Evolutionary conservation across 37 sponge, comb jelly and placozoan genomes (phyloP).

Genomic region (Ephydatia muelleri): DNA sequence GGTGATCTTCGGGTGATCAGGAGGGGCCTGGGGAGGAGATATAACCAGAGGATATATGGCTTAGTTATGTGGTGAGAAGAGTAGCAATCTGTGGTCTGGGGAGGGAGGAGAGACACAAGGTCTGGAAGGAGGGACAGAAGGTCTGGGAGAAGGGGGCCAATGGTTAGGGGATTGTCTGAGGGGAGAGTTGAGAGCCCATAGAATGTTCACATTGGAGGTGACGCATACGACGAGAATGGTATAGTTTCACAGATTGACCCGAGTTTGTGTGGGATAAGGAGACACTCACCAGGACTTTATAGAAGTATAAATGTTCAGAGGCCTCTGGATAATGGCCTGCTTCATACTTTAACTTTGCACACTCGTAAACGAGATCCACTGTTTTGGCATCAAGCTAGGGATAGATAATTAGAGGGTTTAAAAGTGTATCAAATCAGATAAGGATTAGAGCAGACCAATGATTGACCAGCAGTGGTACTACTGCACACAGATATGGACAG

Average conservation of each 20-base stretch:
- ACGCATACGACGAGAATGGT: not conserved
- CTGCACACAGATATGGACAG: not conserved
- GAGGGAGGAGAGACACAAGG: not conserved
- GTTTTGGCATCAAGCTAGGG: slow-evolving; percentile 73
- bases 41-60: not conserved
- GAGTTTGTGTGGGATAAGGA: too few relatives aligned
- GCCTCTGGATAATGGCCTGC: slow-evolving; percentile 91
- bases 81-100: not conserved
- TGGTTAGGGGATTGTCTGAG: not conserved
- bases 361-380: slow-evolving; percentile 78
- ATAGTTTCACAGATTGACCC: not conserved
- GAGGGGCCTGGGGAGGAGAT: slow-evolving; percentile 55
- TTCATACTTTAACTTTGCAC: slow-evolving; percentile 93
- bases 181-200: too few relatives aligned
- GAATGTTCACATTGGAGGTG: too few relatives aligned
- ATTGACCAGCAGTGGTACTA: not conserved
- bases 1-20: slow-evolving; percentile 61
- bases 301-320: slow-evolving; percentile 85
- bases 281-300: slow-evolving; percentile 69
- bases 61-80: not conserved
- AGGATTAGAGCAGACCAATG: not conserved
- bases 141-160: not conserved
- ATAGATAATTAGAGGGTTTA: not conserved
- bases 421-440: not conserved
- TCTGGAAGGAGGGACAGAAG: not conserved